phyloP scores from a whole-genome alignment of 2,888 invertebrate genomes.

The Calameuta pallipes region DNA sequence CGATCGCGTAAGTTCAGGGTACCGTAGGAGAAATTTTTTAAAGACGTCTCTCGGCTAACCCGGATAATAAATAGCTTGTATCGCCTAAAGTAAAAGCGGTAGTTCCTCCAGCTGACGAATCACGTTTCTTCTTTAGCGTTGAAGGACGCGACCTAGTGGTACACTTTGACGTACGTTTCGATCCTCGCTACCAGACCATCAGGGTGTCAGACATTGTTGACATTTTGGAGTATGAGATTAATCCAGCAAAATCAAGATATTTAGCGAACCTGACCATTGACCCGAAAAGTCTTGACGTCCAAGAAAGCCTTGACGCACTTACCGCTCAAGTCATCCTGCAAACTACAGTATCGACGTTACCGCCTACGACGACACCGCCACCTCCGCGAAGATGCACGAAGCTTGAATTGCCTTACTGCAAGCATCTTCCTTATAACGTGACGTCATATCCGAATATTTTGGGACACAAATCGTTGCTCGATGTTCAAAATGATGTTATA shows the following conservation, averaged over 20 bases:
- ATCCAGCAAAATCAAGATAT: constrained; percentile 70
- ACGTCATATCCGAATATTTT: constrained; percentile 88
- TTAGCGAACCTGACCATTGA: constrained; percentile 76
- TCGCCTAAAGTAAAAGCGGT: background rate
- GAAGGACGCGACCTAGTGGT: constrained; percentile 81
- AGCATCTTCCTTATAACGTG: constrained; percentile 78
- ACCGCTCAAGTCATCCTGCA: constrained; percentile 62
- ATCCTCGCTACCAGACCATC: constrained; percentile 79
- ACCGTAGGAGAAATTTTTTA: background rate
- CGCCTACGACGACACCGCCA: constrained; percentile 69
- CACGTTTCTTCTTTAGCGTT: constrained; percentile 64
- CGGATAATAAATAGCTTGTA: background rate
- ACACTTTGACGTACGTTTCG: constrained; percentile 87
- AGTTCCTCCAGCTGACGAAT: background rate
- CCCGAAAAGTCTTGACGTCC: constrained; percentile 75
- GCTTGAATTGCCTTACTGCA: constrained; percentile 77
- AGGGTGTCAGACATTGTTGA: constrained; percentile 75
- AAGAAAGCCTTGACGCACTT: constrained; percentile 66
- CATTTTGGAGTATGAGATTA: constrained; percentile 76
- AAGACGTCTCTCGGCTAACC: background rate
- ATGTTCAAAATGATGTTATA: constrained; percentile 81
- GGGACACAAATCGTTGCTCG: constrained; percentile 74
- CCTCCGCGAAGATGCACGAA: constrained; percentile 77
- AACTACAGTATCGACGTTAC: constrained; percentile 48
- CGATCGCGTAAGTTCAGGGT: background rate